A percentile compares a stretch with the other conserved stretches of the same genome.
phyloP scores from a whole-genome alignment of 2,113 vertebrate species.

The Choloepus hoffmanni region DNA sequence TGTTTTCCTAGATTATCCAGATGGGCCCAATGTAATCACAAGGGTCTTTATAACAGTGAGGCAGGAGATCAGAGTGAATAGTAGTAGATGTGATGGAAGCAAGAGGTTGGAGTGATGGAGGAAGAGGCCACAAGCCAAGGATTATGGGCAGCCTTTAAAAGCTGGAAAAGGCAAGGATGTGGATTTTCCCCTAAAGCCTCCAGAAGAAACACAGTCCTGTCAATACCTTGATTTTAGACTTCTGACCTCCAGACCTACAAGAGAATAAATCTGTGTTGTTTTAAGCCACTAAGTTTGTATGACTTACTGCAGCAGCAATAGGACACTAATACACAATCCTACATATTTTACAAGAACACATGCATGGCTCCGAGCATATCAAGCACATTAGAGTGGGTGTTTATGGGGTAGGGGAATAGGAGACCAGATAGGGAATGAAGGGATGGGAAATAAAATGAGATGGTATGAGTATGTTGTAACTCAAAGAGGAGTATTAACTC shows the following conservation, averaged over 20 bases:
- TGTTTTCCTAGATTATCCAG: background rate
- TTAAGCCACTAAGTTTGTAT: background rate
- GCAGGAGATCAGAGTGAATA: background rate
- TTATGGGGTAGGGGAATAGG: background rate
- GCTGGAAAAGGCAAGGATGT: background rate
- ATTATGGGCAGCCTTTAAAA: background rate
- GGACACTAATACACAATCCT: background rate
- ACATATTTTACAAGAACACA: background rate
- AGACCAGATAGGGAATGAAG: background rate
- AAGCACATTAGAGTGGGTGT: background rate
- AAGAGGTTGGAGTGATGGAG: background rate
- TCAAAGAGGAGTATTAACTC: background rate
- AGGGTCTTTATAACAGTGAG: background rate
- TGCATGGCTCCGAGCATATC: background rate
- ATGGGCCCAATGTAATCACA: background rate
- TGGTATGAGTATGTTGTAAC: background rate
- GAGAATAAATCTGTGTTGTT: background rate
- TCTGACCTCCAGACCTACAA: background rate
- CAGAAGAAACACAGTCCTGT: background rate
- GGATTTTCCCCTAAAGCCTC: background rate
- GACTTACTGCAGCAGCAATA: background rate
- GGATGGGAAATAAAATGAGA: background rate
- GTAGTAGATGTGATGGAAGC: background rate
- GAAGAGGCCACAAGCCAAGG: background rate
- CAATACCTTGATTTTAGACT: background rate